Conservation (phyloP, 2,888 invertebrate genomes). For the Tiphia femorata region DNA sequence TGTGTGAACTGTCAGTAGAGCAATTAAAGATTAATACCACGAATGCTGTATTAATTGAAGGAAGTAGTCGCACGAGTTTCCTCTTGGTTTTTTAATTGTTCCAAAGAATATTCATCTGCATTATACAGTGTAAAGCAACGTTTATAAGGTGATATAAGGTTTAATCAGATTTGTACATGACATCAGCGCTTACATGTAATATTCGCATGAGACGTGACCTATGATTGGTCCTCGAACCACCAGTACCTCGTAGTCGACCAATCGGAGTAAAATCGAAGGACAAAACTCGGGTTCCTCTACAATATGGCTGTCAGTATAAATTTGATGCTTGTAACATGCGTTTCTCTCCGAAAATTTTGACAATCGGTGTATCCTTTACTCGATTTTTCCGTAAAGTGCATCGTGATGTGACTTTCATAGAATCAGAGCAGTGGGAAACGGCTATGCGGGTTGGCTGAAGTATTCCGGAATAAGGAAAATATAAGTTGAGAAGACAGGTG, state of each 20-base stretch:
- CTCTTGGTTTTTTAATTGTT: too few relatives aligned
- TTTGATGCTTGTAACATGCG: slow-evolving; percentile 89
- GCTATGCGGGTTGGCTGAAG: slow-evolving; percentile 70
- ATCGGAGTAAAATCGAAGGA: slow-evolving; percentile 78
- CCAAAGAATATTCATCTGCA: too few relatives aligned
- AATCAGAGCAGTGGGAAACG: slow-evolving; percentile 72
- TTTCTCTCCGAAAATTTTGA: slow-evolving; percentile 83
- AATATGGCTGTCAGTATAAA: slow-evolving; percentile 99
- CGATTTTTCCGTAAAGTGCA: slow-evolving; percentile 69
- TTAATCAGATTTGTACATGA: too few relatives aligned
- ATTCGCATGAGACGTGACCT: slow-evolving; percentile 16
- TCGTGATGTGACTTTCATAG: slow-evolving; percentile 72
- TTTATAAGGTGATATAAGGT: too few relatives aligned
- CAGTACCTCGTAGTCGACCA: slow-evolving; percentile 69
- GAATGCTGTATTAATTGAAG: too few relatives aligned
- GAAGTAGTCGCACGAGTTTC: too few relatives aligned
- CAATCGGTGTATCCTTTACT: slow-evolving; percentile 73
- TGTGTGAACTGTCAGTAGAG: too few relatives aligned
- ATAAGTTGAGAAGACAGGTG: too few relatives aligned
- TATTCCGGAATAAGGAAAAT: too few relatives aligned
- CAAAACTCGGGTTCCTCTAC: slow-evolving; percentile 87
- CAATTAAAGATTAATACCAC: too few relatives aligned
- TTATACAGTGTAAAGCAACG: not conserved
- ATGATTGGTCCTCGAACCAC: slow-evolving; percentile 31
- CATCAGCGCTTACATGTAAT: slow-evolving; percentile 18